Evolutionary conservation across 2,888 invertebrate genomes (phyloP).

Genomic region (Chalcis sispes): DNA sequence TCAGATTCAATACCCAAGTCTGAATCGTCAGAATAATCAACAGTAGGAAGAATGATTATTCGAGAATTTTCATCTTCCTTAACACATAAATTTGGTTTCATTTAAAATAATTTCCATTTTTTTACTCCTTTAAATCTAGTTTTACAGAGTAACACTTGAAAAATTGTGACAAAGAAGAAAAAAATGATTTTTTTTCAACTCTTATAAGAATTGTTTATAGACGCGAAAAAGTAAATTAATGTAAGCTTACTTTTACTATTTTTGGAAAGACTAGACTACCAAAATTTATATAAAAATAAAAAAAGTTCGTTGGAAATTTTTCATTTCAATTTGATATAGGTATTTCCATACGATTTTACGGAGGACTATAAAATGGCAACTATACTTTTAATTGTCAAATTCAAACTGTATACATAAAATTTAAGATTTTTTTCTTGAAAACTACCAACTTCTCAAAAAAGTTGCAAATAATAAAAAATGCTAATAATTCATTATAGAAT

Average conservation of each 20-base stretch:
- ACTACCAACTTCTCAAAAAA: background rate
- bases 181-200: slow-evolving; percentile 4
- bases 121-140: background rate
- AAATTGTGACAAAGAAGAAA: background rate
- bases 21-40: slow-evolving; percentile 4
- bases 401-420: background rate
- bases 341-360: background rate
- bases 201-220: background rate
- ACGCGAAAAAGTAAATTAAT: slow-evolving; percentile 1
- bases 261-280: slow-evolving; percentile 6
- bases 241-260: background rate
- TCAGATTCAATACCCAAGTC: slow-evolving; percentile 4
- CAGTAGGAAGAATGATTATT: slow-evolving; percentile 6
- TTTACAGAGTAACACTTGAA: background rate
- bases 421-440: slow-evolving; percentile 11
- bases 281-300: background rate
- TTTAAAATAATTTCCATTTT: slow-evolving; percentile 1
- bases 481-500: slow-evolving; percentile 10
- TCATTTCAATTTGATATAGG: background rate
- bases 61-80: slow-evolving; percentile 20
- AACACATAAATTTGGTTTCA: slow-evolving; percentile 14
- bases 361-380: too few species aligned
- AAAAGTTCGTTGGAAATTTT: background rate
- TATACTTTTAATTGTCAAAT: slow-evolving; percentile 3
- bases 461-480: slow-evolving; percentile 11